Evolutionary conservation across 1,140 invertebrate genomes (phyloP).

Genomic region (Drosophila asahinai): DNA sequence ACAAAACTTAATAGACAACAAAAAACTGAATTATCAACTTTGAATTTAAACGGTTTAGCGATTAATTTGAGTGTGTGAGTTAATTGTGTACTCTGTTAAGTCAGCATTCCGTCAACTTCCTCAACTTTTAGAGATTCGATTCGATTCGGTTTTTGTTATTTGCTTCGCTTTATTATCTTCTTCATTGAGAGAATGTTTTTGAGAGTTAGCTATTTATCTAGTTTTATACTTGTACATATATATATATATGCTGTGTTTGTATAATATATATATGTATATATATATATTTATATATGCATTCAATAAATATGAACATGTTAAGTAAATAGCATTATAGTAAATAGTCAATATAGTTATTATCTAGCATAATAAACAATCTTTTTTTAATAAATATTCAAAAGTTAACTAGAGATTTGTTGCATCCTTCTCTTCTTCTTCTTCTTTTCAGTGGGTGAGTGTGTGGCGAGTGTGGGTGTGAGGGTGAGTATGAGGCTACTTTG

Average conservation of each 20-base stretch:
- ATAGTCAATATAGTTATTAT: slow-evolving; percentile 80
- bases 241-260: slow-evolving; percentile 41
- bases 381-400: slow-evolving; percentile 71
- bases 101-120: slow-evolving; percentile 43
- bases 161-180: slow-evolving; percentile 14
- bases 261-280: slow-evolving; percentile 3
- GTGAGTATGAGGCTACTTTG: slow-evolving; percentile 37
- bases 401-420: slow-evolving; percentile 70
- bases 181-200: slow-evolving; percentile 24
- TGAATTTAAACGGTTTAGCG: slow-evolving; percentile 55
- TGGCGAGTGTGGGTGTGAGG: slow-evolving; percentile 19
- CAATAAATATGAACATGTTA: slow-evolving; percentile 74
- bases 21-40: slow-evolving; percentile 58
- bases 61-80: slow-evolving; percentile 51
- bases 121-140: slow-evolving; percentile 21
- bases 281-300: slow-evolving; percentile 63
- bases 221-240: slow-evolving; percentile 31
- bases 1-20: slow-evolving; percentile 39
- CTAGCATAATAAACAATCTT: slow-evolving; percentile 53
- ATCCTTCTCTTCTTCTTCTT: slow-evolving; percentile 20
- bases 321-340: slow-evolving; percentile 75
- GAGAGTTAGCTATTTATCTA: slow-evolving; percentile 42
- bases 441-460: slow-evolving; percentile 21
- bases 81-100: slow-evolving; percentile 36
- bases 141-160: slow-evolving; percentile 3